Percentiles rank a stretch among this genome's conserved stretches.
phyloP scores from a whole-genome alignment of 2,888 invertebrate genomes.

The Oasisia sp. region DNA sequence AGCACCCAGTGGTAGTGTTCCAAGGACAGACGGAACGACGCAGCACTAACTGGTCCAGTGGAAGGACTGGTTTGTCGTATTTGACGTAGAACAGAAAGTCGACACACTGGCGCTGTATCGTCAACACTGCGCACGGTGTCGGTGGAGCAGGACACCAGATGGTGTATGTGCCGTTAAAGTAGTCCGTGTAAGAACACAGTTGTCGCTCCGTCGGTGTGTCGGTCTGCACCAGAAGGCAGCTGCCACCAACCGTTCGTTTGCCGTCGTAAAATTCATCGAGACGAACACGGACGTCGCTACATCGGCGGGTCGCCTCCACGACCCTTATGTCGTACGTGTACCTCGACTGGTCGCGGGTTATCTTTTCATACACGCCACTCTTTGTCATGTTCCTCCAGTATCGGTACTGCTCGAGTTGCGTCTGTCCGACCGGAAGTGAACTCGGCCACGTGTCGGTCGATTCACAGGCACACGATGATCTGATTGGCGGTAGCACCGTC shows the following conservation, averaged over 20 bases:
- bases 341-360: not conserved
- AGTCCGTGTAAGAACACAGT: not conserved
- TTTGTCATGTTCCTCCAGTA: not conserved
- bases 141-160: not conserved
- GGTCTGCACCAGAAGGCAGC: not conserved
- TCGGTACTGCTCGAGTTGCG: not conserved
- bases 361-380: not conserved
- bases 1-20: not conserved
- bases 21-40: not conserved
- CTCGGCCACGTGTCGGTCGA: not conserved
- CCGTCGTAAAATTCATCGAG: not conserved
- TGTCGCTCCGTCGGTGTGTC: not conserved
- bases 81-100: not conserved
- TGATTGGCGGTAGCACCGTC: no score
- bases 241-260: not conserved
- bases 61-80: not conserved
- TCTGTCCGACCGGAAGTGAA: not conserved
- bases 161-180: not conserved
- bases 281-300: slow-evolving; percentile 3
- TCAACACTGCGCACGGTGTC: not conserved
- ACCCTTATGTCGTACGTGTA: not conserved
- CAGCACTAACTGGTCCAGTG: not conserved
- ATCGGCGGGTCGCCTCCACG: not conserved
- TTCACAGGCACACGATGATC: no score
- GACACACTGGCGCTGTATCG: not conserved